These are phyloP conservation scores for Brevimyrus niger DNA, from an alignment of 2,113 vertebrate genomes.

Conservation along the genomic window DNA sequence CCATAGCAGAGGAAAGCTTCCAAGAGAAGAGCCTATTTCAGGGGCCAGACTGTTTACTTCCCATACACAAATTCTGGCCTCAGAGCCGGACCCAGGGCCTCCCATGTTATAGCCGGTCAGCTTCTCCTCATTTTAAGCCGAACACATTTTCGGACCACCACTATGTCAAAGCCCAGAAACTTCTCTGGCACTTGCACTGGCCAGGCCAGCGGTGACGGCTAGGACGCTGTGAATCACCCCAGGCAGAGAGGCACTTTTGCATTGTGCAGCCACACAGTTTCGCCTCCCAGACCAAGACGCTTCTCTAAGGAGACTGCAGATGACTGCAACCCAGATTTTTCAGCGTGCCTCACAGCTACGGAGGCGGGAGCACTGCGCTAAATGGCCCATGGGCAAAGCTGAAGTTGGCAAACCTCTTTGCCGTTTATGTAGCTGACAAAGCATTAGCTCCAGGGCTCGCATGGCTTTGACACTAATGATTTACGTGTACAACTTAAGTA, in stretches of 20 bases:
- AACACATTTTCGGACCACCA: constrained; percentile 2
- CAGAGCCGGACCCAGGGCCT: neutral
- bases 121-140: constrained; percentile 16
- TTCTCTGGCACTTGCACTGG: neutral
- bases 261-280: constrained; percentile 7
- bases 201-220: constrained; percentile 10
- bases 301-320: constrained; percentile 31
- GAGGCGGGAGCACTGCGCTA: constrained; percentile 46
- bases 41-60: neutral
- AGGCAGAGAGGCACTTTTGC: constrained; percentile 18
- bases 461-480: constrained; percentile 39
- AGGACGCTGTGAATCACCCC: constrained; percentile 10
- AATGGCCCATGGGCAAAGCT: constrained; percentile 49
- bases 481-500: constrained; percentile 40
- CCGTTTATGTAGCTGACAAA: constrained; percentile 44
- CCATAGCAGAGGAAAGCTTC: neutral
- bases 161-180: constrained; percentile 15
- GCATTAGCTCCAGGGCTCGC: constrained; percentile 41
- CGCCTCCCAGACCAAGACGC: neutral
- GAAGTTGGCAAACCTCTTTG: constrained; percentile 35
- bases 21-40: neutral
- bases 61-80: constrained; percentile 25
- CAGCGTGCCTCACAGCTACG: constrained; percentile 28
- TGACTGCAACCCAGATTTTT: constrained; percentile 38
- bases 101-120: constrained; percentile 14